Conservation (phyloP, 2,888 invertebrate species). For the Ametastegia equiseti region DNA sequence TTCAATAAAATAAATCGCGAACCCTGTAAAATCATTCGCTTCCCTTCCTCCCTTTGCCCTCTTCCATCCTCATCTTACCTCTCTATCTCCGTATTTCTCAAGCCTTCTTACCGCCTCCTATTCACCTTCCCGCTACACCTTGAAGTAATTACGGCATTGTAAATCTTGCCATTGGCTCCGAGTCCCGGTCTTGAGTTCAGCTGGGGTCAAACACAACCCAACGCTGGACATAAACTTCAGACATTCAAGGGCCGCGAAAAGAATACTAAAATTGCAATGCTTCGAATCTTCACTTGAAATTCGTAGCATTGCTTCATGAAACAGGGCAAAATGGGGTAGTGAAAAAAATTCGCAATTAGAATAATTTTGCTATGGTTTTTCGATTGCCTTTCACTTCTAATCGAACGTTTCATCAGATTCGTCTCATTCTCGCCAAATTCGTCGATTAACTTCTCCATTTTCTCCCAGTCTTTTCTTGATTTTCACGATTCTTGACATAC, state of each 20-base stretch:
- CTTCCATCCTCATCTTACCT: slow-evolving; percentile 40
- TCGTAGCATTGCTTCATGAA: background rate
- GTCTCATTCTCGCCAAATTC: too few relatives aligned
- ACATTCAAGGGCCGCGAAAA: slow-evolving; percentile 5
- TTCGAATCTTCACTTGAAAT: background rate
- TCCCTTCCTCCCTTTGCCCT: slow-evolving; percentile 53
- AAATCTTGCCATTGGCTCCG: slow-evolving; percentile 46
- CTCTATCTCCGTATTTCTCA: slow-evolving; percentile 23
- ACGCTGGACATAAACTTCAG: slow-evolving; percentile 36
- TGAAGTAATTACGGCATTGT: slow-evolving; percentile 45
- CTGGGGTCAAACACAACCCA: slow-evolving; percentile 39
- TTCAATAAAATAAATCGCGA: slow-evolving; percentile 72
- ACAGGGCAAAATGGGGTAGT: too few relatives aligned
- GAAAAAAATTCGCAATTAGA: too few relatives aligned
- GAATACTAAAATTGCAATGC: slow-evolving; percentile 2
- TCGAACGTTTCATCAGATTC: too few relatives aligned
- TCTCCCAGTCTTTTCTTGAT: too few relatives aligned
- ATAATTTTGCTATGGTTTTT: too few relatives aligned
- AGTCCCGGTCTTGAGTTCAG: slow-evolving; percentile 40
- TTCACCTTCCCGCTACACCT: slow-evolving; percentile 40
- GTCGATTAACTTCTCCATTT: too few relatives aligned
- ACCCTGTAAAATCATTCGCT: slow-evolving; percentile 62
- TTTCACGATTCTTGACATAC: background rate
- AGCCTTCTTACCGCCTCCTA: background rate
- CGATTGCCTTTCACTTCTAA: too few relatives aligned